Evolutionary conservation across 2,797 vertebrate genomes (phyloP).

Genomic region (Cephalopachus bancanus): DNA sequence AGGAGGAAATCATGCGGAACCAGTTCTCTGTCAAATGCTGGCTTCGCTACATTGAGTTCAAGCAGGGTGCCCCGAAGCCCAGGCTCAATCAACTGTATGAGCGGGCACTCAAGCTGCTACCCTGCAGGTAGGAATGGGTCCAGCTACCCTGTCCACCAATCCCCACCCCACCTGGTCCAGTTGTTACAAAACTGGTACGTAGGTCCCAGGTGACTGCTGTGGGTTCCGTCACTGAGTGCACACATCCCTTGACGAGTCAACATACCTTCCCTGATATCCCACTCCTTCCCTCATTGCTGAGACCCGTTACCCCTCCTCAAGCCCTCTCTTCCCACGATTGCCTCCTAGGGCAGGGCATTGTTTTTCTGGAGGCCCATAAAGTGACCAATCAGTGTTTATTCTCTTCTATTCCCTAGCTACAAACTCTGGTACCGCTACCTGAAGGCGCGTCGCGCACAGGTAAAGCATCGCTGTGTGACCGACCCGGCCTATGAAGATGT

Average conservation of each 20-base stretch:
- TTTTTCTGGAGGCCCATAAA: not conserved
- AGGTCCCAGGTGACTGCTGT: not conserved
- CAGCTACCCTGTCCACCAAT: not conserved
- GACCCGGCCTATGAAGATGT: conserved; percentile 94
- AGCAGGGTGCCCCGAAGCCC: conserved; percentile 91
- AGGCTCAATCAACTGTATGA: conserved; percentile 95
- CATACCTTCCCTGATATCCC: not conserved
- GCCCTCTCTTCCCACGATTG: not conserved
- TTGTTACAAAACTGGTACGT: not conserved
- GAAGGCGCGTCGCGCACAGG: conserved; percentile 95
- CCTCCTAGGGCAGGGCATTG: not conserved
- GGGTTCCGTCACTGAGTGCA: accelerated
- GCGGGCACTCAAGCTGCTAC: conserved; percentile 95
- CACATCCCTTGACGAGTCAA: not conserved
- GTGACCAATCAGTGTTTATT: not conserved
- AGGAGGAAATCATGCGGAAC: conserved; percentile 97
- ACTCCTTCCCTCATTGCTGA: not conserved
- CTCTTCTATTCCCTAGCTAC: conserved; percentile 89
- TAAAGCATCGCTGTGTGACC: conserved; percentile 94
- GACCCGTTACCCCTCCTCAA: not conserved
- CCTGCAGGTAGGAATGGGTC: conserved; percentile 92
- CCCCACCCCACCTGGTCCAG: not conserved
- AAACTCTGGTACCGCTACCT: conserved; percentile 98
- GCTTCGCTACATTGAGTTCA: conserved; percentile 96
- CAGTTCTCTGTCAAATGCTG: conserved; percentile 97